Evolutionary conservation across 2,113 vertebrate genomes (phyloP), one percentile per base, ranked within the genome.

Genomic region (Stercorarius parasiticus): DNA sequence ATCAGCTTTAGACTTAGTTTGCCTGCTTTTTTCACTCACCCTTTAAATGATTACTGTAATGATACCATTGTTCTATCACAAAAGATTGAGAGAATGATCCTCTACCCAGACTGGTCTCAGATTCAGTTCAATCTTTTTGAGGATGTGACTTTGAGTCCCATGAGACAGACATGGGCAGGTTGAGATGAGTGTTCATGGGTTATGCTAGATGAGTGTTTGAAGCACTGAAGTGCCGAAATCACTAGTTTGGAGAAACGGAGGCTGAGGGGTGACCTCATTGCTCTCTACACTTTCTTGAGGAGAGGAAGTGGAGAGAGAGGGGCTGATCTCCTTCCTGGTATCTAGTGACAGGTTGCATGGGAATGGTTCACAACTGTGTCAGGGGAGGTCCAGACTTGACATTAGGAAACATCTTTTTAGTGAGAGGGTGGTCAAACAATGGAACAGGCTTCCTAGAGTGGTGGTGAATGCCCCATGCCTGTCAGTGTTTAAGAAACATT

Each of bases 281-380:
- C 25, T 30, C 10, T 72, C n/a, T 34, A 27, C 34, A 64, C 22
- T 14, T 69, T 90, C n/a, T 73, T 72, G 38, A 72, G 16, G 13
- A 69, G 11, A 6, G 14, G 7, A 71, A 52, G 6, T 21, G 20
- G 9, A 30, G 27, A 59, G 10, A 7, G 32, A 78, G 23, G 27
- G 82, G 10, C 36, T 86, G 45, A 65, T 7, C 14, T 53, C 29
- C 13, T 53, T 21, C 25, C 13, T 74, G 12, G 7, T 58, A 49
- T 17, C 16, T 40, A 52, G 13, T 47, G 17, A 34, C 9, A 74
- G 20, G 8, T n/a, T 0, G 0, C 3, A 2, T 2, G 21, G 19
- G 17, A 67, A 69, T 29, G 4, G 18, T 72, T 71, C n/a, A 59
- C 59, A 92, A 9, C 6, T 70, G 22, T 25, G 4, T 32, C 29